Conservation (phyloP, 1,140 invertebrate species). For the Aphelinus atriplicis region DNA sequence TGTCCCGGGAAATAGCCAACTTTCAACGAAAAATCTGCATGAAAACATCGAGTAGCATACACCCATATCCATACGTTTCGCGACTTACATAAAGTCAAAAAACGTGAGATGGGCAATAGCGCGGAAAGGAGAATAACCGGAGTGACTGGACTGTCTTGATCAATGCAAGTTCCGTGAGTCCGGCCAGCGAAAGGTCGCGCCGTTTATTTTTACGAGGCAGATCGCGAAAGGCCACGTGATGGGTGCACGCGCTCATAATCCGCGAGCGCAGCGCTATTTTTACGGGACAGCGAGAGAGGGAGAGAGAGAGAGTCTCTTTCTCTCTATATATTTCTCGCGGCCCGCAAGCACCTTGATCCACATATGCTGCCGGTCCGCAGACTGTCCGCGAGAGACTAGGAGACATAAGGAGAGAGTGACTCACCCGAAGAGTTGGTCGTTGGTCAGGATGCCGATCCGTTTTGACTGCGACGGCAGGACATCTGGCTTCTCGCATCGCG, state of each 20-base stretch:
- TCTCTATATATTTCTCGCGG: too few relatives aligned
- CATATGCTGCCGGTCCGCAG: constrained; percentile 31
- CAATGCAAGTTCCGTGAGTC: neutral
- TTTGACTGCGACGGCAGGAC: constrained; percentile 15
- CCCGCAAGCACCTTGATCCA: constrained; percentile 33
- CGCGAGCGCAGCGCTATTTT: constrained; percentile 27
- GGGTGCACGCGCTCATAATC: constrained; percentile 3
- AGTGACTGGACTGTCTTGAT: constrained; percentile 7
- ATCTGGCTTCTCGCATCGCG: constrained; percentile 24
- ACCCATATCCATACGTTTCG: too few relatives aligned
- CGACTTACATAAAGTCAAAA: neutral
- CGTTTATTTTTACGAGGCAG: constrained; percentile 35
- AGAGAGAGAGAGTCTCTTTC: neutral
- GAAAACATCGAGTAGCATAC: too few relatives aligned
- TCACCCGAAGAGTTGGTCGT: constrained; percentile 26
- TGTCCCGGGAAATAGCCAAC: too few relatives aligned
- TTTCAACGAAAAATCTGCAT: too few relatives aligned
- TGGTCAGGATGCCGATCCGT: neutral
- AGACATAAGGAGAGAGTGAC: constrained; percentile 37
- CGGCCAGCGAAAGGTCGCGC: neutral
- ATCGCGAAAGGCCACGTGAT: constrained; percentile 23
- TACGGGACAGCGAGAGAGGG: neutral
- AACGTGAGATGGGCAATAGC: neutral
- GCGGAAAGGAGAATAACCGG: constrained; percentile 9
- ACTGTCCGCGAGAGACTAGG: neutral